phyloP scores from a whole-genome alignment of 1,140 invertebrate genomes.

The Cheumatopsyche charites region DNA sequence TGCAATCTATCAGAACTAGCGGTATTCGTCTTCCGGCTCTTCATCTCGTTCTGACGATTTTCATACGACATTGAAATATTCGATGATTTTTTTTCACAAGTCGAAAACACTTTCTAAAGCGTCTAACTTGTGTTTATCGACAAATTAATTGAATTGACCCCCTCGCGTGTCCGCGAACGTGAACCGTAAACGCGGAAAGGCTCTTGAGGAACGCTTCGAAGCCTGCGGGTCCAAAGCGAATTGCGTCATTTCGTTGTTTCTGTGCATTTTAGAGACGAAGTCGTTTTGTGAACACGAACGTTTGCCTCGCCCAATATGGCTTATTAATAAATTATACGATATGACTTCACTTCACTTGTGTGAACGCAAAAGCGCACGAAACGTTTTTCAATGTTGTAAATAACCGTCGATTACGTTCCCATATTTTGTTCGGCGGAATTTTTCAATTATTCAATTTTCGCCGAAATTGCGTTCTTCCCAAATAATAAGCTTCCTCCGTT shows the following conservation, averaged over 20 bases:
- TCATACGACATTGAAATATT: background rate
- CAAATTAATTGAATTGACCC: slow-evolving; percentile 17
- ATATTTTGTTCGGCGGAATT: no score
- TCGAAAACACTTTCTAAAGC: background rate
- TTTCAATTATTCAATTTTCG: slow-evolving; percentile 1
- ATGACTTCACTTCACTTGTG: no score
- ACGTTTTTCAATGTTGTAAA: background rate
- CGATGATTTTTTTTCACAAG: background rate
- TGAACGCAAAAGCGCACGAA: no score
- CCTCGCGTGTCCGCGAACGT: background rate
- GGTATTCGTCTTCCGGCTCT: slow-evolving; percentile 13
- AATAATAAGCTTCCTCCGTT: no score
- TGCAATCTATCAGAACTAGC: background rate
- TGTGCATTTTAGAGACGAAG: background rate
- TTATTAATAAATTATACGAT: no score
- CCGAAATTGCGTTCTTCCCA: background rate
- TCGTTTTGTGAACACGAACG: background rate
- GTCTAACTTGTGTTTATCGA: background rate
- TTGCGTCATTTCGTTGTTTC: background rate
- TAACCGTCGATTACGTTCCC: background rate
- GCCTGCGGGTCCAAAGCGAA: background rate
- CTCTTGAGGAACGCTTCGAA: background rate
- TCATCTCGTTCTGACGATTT: slow-evolving; percentile 5
- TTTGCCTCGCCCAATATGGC: background rate
- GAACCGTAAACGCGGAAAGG: background rate